Evolutionary conservation across 1,140 invertebrate genomes (phyloP), one percentile per base, ranked within the genome.

Genomic region (Lucilia sericata): DNA sequence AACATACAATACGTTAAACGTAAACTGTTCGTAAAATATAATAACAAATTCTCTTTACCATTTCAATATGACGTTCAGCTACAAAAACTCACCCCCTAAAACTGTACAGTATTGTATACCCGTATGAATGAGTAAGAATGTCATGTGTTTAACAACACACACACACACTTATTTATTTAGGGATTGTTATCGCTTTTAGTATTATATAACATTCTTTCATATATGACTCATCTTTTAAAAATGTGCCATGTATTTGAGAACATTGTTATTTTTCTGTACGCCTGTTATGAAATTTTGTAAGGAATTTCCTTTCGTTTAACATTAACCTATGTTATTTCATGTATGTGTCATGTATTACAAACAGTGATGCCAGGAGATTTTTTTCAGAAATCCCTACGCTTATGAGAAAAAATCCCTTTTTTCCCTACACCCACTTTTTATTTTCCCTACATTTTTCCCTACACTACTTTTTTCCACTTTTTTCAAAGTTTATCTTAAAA

Each of bases 241-340:
- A 60, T 70, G n/a, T 70, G 7, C 65, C 7, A 21, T 5, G 9
- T 25, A 8, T 70, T 70, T 21, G 8, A 0, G 2, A 1, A 70
- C 65, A 4, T 5, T 4, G 9, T 25, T 10, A 12, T 10, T 21
- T 21, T 25, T 70, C 86, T 88, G 87, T n/a, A 82, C 87, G 85
- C 88, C 88, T 86, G 87, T 42, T 83, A 19, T 17, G 84, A 90
- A 85, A 87, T 87, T 88, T 88, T 84, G 86, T 86, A 83, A 85
- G 86, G 88, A 90, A 89, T 89, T 83, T 84, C 47, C 80, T 70
- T 70, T 70, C 7, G 75, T 42, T 78, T 78, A 42, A 21, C 17
- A 42, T 42, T 78, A 42, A 78, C n/a, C 34, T 78, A 49, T 49
- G 34, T 30, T 14, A 36, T 42, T 49, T 49, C 75, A 78, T 36